Conservation (phyloP, 2,888 invertebrate genomes). For the Halictus ligatus region DNA sequence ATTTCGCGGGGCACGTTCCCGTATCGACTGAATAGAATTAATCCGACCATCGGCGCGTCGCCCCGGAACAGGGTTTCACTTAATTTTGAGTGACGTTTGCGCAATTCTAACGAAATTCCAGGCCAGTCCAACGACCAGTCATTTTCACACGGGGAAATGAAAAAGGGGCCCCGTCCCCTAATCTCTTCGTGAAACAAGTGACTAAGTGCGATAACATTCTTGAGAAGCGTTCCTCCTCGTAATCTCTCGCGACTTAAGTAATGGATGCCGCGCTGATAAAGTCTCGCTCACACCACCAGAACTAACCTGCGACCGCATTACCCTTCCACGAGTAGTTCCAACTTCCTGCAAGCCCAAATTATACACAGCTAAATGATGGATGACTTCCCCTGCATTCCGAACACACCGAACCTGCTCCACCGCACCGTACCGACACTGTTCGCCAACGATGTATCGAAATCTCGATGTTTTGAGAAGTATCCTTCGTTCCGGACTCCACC, state of each 20-base stretch:
- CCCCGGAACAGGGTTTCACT: background rate
- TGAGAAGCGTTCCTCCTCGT: slow-evolving; percentile 68
- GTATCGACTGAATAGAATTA: background rate
- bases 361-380: slow-evolving; percentile 79
- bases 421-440: slow-evolving; percentile 14
- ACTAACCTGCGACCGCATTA: slow-evolving; percentile 61
- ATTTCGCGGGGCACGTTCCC: background rate
- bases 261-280: slow-evolving; percentile 79
- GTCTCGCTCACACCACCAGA: slow-evolving; percentile 62
- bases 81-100: background rate
- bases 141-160: slow-evolving; percentile 41
- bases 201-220: slow-evolving; percentile 68
- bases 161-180: slow-evolving; percentile 47
- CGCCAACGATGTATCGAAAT: slow-evolving; percentile 24
- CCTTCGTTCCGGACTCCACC: slow-evolving; percentile 3
- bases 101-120: slow-evolving; percentile 1
- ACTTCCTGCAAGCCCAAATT: slow-evolving; percentile 70
- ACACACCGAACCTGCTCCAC: slow-evolving; percentile 31
- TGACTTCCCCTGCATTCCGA: slow-evolving; percentile 62
- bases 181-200: slow-evolving; percentile 61
- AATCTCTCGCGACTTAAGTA: slow-evolving; percentile 78
- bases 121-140: slow-evolving; percentile 28
- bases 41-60: background rate
- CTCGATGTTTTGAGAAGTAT: slow-evolving; percentile 33
- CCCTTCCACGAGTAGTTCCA: slow-evolving; percentile 67